Conservation (phyloP, 37 sponge, comb jelly and placozoan genomes). For the Bolinopsis microptera region DNA sequence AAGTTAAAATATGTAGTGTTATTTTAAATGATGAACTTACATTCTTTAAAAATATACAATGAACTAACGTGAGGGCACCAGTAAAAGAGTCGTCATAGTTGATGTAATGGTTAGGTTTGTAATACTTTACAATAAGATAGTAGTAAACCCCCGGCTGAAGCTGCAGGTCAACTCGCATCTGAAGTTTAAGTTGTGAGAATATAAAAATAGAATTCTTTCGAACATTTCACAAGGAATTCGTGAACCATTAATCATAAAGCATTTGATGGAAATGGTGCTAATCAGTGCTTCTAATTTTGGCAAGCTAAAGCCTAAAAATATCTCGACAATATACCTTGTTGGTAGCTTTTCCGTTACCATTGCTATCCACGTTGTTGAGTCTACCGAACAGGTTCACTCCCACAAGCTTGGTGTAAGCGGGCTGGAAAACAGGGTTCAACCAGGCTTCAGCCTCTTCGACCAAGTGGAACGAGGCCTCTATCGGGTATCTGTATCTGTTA, state of each 20-base stretch:
- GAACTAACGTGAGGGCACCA: background rate
- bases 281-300: no score
- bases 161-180: background rate
- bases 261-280: no score
- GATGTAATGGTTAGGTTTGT: background rate
- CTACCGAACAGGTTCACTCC: slow-evolving; percentile 4
- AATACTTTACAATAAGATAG: background rate
- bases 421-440: slow-evolving; percentile 23
- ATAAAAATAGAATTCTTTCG: no score
- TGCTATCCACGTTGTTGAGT: background rate
- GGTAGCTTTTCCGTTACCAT: background rate
- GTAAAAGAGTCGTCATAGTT: background rate
- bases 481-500: slow-evolving; percentile 41
- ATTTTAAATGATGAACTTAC: no score
- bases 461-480: background rate
- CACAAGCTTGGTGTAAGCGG: background rate
- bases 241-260: no score
- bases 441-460: slow-evolving; percentile 25
- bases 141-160: background rate
- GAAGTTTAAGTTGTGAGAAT: no score
- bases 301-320: no score
- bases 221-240: no score
- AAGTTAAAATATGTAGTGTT: no score
- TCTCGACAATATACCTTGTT: background rate
- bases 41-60: no score